These are phyloP conservation scores for Euspilapteryx auroguttella DNA, from an alignment of 2,888 invertebrate species.

Conservation along the genomic window DNA sequence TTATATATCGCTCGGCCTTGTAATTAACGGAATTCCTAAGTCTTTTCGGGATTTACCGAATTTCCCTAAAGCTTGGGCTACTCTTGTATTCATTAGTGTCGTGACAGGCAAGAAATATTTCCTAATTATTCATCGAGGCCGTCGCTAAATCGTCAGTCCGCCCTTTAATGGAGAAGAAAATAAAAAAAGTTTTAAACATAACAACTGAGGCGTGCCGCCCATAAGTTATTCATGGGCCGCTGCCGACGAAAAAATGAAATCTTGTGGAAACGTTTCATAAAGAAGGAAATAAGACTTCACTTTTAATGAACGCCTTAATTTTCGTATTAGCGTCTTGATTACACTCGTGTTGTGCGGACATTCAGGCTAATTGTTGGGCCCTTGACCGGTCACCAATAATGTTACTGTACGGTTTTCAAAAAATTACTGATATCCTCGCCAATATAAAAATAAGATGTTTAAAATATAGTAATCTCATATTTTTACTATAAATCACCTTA, in stretches of 20 bases:
- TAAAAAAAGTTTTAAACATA: constrained; percentile 48
- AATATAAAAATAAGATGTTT: too few relatives aligned
- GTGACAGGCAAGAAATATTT: constrained; percentile 53
- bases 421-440: too few relatives aligned
- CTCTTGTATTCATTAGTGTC: constrained; percentile 51
- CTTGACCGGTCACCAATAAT: too few relatives aligned
- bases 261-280: constrained; percentile 11
- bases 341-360: too few relatives aligned
- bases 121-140: constrained; percentile 51
- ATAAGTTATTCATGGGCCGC: constrained; percentile 45
- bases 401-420: too few relatives aligned
- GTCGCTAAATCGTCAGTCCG: constrained; percentile 44
- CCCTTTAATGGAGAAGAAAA: constrained; percentile 45
- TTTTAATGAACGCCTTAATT: too few relatives aligned
- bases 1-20: constrained; percentile 39
- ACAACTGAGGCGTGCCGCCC: constrained; percentile 42
- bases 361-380: too few relatives aligned
- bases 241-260: constrained; percentile 31
- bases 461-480: too few relatives aligned
- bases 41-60: constrained; percentile 19
- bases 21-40: constrained; percentile 47
- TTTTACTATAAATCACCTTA: too few relatives aligned
- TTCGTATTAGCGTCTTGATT: too few relatives aligned
- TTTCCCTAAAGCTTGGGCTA: constrained; percentile 15
- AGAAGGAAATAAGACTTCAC: constrained; percentile 4